Percentiles rank a stretch among this genome's conserved stretches.
Evolutionary conservation across 2,797 vertebrate genomes (phyloP).

Genomic region (Syngnathus rostellatus): DNA sequence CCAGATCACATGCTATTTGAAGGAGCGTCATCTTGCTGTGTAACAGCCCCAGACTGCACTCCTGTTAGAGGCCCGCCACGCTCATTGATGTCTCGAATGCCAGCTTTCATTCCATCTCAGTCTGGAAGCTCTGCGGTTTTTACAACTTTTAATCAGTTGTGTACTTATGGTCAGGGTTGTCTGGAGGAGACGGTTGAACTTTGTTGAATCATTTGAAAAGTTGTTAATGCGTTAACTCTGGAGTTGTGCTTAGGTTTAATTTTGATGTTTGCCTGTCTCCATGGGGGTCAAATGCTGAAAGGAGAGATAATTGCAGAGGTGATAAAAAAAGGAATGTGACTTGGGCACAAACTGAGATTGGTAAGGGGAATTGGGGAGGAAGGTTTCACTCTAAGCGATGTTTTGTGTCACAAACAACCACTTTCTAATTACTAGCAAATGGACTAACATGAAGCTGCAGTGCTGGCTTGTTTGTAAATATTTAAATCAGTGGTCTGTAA

Average conservation of each 20-base stretch:
- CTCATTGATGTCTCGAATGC: slow-evolving; percentile 47
- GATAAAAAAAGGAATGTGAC: slow-evolving; percentile 17
- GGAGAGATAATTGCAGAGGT: slow-evolving; percentile 4
- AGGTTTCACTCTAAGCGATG: slow-evolving; percentile 23
- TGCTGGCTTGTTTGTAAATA: slow-evolving; percentile 61
- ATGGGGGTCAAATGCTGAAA: neutral
- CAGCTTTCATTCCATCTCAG: slow-evolving; percentile 44
- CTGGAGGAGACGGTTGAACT: slow-evolving; percentile 26
- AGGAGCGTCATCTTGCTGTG: slow-evolving; percentile 46
- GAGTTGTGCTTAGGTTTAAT: slow-evolving; percentile 18
- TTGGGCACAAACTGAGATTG: slow-evolving; percentile 13
- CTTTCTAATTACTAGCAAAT: slow-evolving; percentile 54
- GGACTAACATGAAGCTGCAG: slow-evolving; percentile 40
- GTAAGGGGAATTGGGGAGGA: slow-evolving; percentile 16
- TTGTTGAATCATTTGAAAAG: slow-evolving; percentile 17
- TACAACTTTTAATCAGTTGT: slow-evolving; percentile 44
- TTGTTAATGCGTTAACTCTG: slow-evolving; percentile 12
- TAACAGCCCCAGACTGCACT: slow-evolving; percentile 28
- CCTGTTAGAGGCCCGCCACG: slow-evolving; percentile 29
- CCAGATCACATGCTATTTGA: slow-evolving; percentile 36
- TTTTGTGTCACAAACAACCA: slow-evolving; percentile 39
- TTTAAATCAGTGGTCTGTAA: slow-evolving; percentile 47
- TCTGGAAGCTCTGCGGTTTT: slow-evolving; percentile 32
- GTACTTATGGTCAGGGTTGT: slow-evolving; percentile 16
- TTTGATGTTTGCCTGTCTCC: neutral